phyloP scores from a whole-genome alignment of 35 echinoderm and acorn worm species.

The Ophioderma brevispina region DNA sequence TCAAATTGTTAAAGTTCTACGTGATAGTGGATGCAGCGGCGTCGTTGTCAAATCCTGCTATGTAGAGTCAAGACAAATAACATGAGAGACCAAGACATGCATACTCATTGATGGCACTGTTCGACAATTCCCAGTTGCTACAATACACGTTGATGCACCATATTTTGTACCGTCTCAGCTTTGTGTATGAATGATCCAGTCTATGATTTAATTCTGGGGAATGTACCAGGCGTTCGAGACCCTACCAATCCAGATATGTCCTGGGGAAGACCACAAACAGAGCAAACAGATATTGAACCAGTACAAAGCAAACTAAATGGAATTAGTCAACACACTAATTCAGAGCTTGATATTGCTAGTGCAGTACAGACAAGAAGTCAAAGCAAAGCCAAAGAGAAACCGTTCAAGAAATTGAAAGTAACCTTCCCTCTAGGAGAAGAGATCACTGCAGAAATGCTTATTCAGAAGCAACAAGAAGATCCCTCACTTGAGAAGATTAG shows the following conservation, averaged over 20 bases:
- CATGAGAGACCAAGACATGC: conserved; percentile 36
- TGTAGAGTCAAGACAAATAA: conserved; percentile 46
- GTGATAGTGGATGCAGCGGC: conserved; percentile 75
- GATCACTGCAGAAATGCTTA: neutral
- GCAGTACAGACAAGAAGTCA: conserved; percentile 37
- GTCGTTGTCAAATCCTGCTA: conserved; percentile 43
- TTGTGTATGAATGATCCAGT: conserved; percentile 66
- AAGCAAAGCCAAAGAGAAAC: neutral
- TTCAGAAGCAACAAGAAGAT: neutral
- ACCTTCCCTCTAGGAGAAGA: neutral
- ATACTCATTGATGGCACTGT: conserved; percentile 70
- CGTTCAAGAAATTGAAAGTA: neutral
- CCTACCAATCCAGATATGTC: conserved; percentile 62
- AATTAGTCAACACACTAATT: neutral
- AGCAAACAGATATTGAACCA: too few relatives aligned
- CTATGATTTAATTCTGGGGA: conserved; percentile 80
- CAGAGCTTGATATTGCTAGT: neutral
- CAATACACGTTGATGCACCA: conserved; percentile 62
- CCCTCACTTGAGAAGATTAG: neutral
- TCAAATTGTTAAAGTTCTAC: conserved; percentile 28
- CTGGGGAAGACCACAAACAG: conserved; percentile 16
- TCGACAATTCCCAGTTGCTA: conserved; percentile 52
- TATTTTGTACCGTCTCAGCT: conserved; percentile 60
- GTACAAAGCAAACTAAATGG: neutral
- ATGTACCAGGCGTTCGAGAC: conserved; percentile 52